Base-by-base conservation (phyloP, 1,140 invertebrate species). In the Coelopa frigida region DNA sequence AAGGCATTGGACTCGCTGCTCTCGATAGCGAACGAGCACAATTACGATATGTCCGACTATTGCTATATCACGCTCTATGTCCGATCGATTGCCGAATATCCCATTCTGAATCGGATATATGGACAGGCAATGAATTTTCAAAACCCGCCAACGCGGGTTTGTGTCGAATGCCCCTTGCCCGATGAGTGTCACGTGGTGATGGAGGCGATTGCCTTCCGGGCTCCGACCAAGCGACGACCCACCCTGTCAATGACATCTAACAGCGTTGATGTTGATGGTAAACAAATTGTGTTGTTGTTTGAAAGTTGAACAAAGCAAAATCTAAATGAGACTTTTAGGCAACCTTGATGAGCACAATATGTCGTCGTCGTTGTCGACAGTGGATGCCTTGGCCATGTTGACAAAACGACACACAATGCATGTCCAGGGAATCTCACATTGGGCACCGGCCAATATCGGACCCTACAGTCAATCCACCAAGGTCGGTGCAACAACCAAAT, bases 371-470 rank as follows among this genome's bases (percentile, higher is more conserved):
- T 35, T 31, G 32, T 18, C n/a, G 38, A 23, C 15, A 2, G 55
- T 44, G 22, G 44, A 47, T 6, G 53, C 57, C 32, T 48, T 46
- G 22, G 55, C 55, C 29, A 55, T 53, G 46, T 46, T 51, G 33
- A 46, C 40, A 1, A 58, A 60, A 5, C 51, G 67, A 1, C 59
- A 67, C 33, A 86, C 83, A 8, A 87, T 95, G 85, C 91, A 95
- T 70, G 91, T 95, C 21, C 92, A 95, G 70, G 85, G 89, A 39
- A 83, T 95, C 47, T 95, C 91, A 18, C 89, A 95, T 72, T 96
- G 93, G 93, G 91, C 92, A 4, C 91, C 92, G 5, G 89, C 90
- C 32, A 94, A 93, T 63, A 94, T 97, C 54, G 92, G 92, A 12
- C 92, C 93, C 23, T 97, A 95, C 68, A 95, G 91, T 64, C 93